Conservation (phyloP, 1,140 invertebrate genomes). For the Phymastichus coffea region DNA sequence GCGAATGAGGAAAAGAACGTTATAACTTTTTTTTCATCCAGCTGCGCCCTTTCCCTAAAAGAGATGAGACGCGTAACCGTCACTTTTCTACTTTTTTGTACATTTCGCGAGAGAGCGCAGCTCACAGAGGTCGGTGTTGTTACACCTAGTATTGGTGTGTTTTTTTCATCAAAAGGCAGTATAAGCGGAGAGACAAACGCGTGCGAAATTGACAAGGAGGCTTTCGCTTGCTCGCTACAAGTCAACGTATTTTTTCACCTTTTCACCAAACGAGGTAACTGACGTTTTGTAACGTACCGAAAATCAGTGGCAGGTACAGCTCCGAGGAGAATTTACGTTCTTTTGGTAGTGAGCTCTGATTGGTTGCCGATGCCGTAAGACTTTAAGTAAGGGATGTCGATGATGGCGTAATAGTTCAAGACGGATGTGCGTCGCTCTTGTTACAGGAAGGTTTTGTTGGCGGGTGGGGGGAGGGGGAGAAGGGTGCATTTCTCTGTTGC, state of each 20-base stretch:
- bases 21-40: constrained; percentile 27
- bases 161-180: not conserved
- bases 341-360: too few species aligned
- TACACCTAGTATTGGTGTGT: too few species aligned
- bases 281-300: constrained; percentile 18
- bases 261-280: constrained; percentile 17
- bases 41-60: constrained; percentile 29
- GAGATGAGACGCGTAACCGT: constrained; percentile 34
- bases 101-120: not conserved
- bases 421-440: too few species aligned
- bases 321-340: too few species aligned
- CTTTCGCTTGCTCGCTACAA: too few species aligned
- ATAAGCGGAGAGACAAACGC: not conserved
- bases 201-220: constrained; percentile 10
- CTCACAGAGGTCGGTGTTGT: too few species aligned
- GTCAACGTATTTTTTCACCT: constrained; percentile 34
- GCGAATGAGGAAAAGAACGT: constrained; percentile 20
- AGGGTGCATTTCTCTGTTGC: too few species aligned
- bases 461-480: too few species aligned
- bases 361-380: too few species aligned
- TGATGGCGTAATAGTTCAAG: too few species aligned
- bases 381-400: too few species aligned
- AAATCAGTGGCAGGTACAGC: constrained; percentile 1
- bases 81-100: constrained; percentile 24
- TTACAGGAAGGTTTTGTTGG: too few species aligned